A percentile compares a stretch with the other conserved stretches of the same genome.
phyloP scores from a whole-genome alignment of 2,888 invertebrate species.

The Chirona hameri region DNA sequence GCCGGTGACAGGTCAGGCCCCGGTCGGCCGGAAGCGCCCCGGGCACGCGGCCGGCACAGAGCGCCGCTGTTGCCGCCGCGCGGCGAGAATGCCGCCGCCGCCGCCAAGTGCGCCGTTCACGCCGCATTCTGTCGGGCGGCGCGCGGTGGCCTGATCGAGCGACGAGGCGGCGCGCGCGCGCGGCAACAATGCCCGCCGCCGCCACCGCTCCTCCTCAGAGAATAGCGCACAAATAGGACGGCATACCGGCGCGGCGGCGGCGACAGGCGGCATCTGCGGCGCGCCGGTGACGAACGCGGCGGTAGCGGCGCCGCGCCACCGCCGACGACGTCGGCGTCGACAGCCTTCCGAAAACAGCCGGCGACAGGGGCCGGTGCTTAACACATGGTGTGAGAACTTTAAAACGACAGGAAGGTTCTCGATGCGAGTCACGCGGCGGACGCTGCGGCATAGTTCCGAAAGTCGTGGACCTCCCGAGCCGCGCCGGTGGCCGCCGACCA shows the following conservation, averaged over 20 bases:
- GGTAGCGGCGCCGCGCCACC: neutral
- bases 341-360: neutral
- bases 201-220: neutral
- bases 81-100: neutral
- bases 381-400: no score
- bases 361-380: no score
- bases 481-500: no score
- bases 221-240: conserved; percentile 25
- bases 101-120: neutral
- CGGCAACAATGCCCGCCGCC: neutral
- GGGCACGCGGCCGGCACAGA: neutral
- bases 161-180: neutral
- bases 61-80: neutral
- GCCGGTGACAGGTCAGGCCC: neutral
- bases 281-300: neutral
- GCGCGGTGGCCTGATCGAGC: neutral
- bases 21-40: neutral
- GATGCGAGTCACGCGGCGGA: no score
- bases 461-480: no score
- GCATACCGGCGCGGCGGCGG: neutral
- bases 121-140: conserved; percentile 3
- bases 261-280: neutral
- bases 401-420: no score
- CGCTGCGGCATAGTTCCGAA: no score
- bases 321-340: neutral